These are phyloP conservation scores for Parnassius mnemosyne DNA, from an alignment of 2,888 invertebrate genomes.

Conservation along the genomic window DNA sequence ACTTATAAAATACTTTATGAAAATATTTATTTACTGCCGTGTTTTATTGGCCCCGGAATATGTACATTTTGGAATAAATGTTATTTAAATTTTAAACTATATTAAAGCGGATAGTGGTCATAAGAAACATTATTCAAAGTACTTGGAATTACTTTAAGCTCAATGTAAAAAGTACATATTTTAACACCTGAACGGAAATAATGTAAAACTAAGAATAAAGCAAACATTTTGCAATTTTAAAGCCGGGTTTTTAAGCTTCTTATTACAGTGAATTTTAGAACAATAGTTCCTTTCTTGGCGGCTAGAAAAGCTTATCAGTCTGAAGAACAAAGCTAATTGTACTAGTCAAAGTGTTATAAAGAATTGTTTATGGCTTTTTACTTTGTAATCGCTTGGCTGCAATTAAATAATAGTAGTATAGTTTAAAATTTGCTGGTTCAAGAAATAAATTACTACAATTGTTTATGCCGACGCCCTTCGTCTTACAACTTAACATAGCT, in stretches of 20 bases:
- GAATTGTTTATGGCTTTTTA: background rate
- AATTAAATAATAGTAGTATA: background rate
- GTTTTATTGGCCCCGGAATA: too few relatives aligned
- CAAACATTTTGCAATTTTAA: background rate
- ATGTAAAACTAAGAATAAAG: conserved; percentile 1
- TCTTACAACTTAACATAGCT: too few relatives aligned
- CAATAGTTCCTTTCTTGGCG: conserved; percentile 28
- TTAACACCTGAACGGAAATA: conserved; percentile 9
- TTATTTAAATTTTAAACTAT: too few relatives aligned
- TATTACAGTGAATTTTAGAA: conserved; percentile 26
- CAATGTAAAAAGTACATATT: background rate
- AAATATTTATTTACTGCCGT: too few relatives aligned
- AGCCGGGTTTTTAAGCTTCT: background rate
- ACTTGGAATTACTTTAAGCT: too few relatives aligned
- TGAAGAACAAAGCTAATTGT: conserved; percentile 29
- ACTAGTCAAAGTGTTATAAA: background rate
- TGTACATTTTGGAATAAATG: too few relatives aligned
- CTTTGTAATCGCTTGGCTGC: background rate
- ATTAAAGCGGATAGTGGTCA: too few relatives aligned
- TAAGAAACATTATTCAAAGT: too few relatives aligned
- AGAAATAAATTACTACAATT: too few relatives aligned
- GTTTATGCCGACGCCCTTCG: too few relatives aligned
- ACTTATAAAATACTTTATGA: too few relatives aligned
- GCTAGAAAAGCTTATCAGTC: conserved; percentile 29
- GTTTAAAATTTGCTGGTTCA: too few relatives aligned